Base-by-base conservation (phyloP, 2,888 invertebrate genomes). In the Acrocera orbiculus region DNA sequence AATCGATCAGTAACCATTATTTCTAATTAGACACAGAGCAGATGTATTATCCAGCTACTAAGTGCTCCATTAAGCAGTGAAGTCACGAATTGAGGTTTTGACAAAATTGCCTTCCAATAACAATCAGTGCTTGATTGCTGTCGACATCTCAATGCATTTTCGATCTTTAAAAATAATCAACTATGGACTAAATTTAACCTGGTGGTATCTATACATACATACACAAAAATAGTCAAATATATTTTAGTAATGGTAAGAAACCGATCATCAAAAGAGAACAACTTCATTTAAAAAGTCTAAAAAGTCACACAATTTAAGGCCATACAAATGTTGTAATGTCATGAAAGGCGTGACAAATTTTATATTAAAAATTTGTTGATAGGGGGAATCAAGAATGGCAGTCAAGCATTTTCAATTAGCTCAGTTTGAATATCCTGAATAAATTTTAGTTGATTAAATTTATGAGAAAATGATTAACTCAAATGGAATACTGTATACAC, bases 391-490 rank as follows among this genome's bases (percentile, higher is more conserved):
- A n/a, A n/a, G n/a, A n/a, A n/a, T n/a, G n/a, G n/a, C n/a, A n/a
- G n/a, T n/a, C n/a, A n/a, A n/a, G n/a, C n/a, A n/a, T n/a, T 19
- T 27, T 13, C 17, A 30, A 17, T 15, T 11, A 22, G 10, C 14
- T 11, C n/a, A 26, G 9, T 9, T 19, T 11, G 32, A 20, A 33
- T 33, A 31, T 16, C 23, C 27, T 15, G 29, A 25, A 9, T 27
- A 30, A 22, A 26, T 27, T 27, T 29, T 22, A 9, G 17, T 20
- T 24, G 22, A 22, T 28, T 24, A 28, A 27, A 27, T n/a, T 35
- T 37, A 39, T 39, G 34, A 34, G 36, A 37, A 32, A 37, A 39
- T 39, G 34, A 39, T 39, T 39, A 39, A 37, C 34, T 36, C 13
- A 36, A 39, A 35, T 39, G 26, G 17, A 9, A 15, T 34, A 25